phyloP scores from a whole-genome alignment of 2,797 vertebrate genomes.

The Sternotherus odoratus region DNA sequence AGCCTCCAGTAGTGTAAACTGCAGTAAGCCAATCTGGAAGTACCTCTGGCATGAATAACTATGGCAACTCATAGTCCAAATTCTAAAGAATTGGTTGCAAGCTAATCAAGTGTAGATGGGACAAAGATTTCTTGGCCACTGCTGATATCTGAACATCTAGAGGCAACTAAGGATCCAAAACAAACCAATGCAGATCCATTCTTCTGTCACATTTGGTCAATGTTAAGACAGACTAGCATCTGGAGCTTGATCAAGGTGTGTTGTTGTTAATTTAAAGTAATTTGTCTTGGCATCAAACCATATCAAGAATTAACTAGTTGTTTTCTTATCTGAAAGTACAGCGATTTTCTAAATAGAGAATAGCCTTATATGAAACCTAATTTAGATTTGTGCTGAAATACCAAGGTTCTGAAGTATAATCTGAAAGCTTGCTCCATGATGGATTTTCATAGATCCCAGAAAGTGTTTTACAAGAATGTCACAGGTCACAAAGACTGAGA shows the following conservation, averaged over 20 bases:
- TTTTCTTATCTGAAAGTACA: background rate
- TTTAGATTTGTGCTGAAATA: background rate
- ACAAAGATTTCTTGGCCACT: background rate
- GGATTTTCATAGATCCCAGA: background rate
- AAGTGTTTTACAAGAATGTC: background rate
- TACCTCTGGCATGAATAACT: background rate
- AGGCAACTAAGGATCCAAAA: background rate
- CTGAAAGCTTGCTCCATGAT: background rate
- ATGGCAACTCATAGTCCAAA: background rate
- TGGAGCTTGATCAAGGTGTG: background rate
- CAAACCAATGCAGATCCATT: background rate
- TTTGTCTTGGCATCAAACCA: background rate
- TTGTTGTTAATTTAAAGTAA: background rate
- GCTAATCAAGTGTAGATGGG: background rate
- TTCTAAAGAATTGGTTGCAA: background rate
- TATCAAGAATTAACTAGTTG: background rate
- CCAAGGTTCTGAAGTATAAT: background rate
- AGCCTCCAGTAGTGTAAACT: background rate
- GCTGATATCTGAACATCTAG: background rate
- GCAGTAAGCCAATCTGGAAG: background rate
- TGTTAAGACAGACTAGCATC: background rate
- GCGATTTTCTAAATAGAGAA: background rate
- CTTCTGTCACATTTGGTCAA: background rate
- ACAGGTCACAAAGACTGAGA: background rate
- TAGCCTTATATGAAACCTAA: background rate